Percentiles rank a stretch among this genome's conserved stretches.
Conservation (phyloP, 2,797 vertebrate species). For the Xyrichtys novacula region DNA sequence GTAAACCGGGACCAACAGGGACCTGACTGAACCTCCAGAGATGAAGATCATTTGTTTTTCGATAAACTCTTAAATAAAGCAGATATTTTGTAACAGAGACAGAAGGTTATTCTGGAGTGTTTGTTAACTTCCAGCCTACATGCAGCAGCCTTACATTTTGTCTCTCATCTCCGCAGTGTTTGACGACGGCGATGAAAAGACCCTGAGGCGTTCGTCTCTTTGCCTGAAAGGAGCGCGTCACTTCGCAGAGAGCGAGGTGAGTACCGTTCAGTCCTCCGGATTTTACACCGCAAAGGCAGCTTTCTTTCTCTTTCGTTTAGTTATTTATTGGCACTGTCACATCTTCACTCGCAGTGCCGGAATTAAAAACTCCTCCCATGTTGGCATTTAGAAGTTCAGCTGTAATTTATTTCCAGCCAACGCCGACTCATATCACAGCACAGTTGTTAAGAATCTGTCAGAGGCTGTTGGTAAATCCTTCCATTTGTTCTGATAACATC, state of each 20-base stretch:
- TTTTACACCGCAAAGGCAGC: neutral
- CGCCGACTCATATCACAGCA: constrained; percentile 5
- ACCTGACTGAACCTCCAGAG: constrained; percentile 20
- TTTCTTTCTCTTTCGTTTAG: neutral
- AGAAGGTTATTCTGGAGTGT: too few relatives aligned
- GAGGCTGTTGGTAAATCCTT: constrained; percentile 8
- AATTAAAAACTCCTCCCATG: constrained; percentile 9
- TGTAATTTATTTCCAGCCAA: constrained; percentile 32
- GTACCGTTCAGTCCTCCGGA: constrained; percentile 37
- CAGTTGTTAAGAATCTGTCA: constrained; percentile 16
- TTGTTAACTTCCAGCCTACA: constrained; percentile 48
- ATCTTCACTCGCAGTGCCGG: constrained; percentile 12
- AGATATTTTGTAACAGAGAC: constrained; percentile 35
- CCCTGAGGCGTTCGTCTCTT: constrained; percentile 87
- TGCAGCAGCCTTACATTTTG: constrained; percentile 44
- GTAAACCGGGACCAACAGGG: constrained; percentile 10
- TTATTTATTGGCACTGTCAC: neutral
- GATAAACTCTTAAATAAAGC: constrained; percentile 22
- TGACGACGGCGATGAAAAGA: constrained; percentile 89
- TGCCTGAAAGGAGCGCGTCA: constrained; percentile 90
- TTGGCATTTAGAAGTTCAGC: constrained; percentile 15
- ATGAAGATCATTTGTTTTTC: constrained; percentile 33
- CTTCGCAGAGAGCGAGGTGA: constrained; percentile 89
- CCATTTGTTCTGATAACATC: constrained; percentile 24
- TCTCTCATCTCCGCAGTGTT: constrained; percentile 82